Evolutionary conservation across 2,113 vertebrate species (phyloP), one percentile per base, ranked within the genome.

Genomic region (Pantherophis guttatus): DNA sequence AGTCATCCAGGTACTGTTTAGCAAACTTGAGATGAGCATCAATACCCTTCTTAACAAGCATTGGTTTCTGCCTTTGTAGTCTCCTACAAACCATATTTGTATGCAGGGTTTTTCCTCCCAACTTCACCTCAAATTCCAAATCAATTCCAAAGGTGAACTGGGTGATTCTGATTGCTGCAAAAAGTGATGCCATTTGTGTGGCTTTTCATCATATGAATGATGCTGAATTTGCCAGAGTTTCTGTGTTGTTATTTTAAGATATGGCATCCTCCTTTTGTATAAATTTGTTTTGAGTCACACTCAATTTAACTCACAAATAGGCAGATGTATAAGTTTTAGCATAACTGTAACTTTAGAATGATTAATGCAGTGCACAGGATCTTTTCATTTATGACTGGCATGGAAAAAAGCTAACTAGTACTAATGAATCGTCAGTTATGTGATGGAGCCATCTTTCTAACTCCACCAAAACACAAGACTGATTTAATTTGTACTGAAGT

Each of bases 331-430:
- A 92, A 89, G 95, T 97, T 96, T 96, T 96, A 95, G 94, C 95
- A 96, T 97, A 96, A 95, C 86, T 95, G 85, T 96, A 97, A 97
- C 92, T 95, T 96, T 96, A 96, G 95, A 94, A 91, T 95, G 96
- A 98, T 98, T 97, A 97, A 95, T 95, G 96, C 94, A 96, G 96
- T 94, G 91, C 89, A 93, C 91, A 94, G n/a, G 94, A 96, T 96
- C 91, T 96, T 92, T 94, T 94, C 95, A 92, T 97, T 97, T 95
- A 95, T 96, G 94, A 97, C 94, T 96, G 95, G 96, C 95, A 95
- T 94, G 95, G 95, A 96, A 98, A 97, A 97, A 92, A 94, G 95
- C 96, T 97, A 97, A 98, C 98, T 98, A 98, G 94, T 94, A 97
- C 94, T 98, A 97, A 98, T 98, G 97, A 98, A 97, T 97, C 97